Evolutionary conservation across 1,140 invertebrate genomes (phyloP), one percentile per base, ranked within the genome.

Genomic region (Sinonovacula constricta): DNA sequence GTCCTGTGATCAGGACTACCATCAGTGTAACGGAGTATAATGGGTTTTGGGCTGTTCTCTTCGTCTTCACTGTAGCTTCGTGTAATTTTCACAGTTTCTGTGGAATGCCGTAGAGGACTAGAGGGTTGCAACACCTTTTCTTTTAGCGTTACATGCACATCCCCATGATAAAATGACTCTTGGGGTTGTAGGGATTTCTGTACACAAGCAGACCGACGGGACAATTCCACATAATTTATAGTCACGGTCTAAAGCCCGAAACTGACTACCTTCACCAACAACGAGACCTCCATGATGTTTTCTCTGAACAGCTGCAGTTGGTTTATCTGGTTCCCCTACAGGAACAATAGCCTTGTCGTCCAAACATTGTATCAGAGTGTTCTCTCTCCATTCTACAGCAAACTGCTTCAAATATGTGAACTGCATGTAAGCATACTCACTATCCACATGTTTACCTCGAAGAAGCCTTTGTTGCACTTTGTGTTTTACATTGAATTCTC

Each of bases 1-100:
- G 57, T 53, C 39, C 83, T 60, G 45, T 84, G 83, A 39, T 84
- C 81, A 26, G 81, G 78, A 0, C 83, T 81, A 33, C 81, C 83
- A 79, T 85, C 81, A 22, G 74, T 79, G 33, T 69, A 83, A 14
- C 68, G 26, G 15, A 81, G 33, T 12, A 83, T 33, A 28, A 81
- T 66, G 26, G 72, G 78, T n/a, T 49, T 22, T 33, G 24, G 54
- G 7, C 56, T 36, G 15, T 18, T 22, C 39, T 15, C 18, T 12
- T 51, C 36, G 57, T 79, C 24, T 18, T 79, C n/a, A 24, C 72
- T 30, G 4, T 39, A 7, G 7, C 71, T 33, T 31, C 68, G 30
- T n/a, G 81, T 30, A 24, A 81, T 54, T 51, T 30, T 53, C 18
- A 67, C 7, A 5, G 45, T 24, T 63, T 81, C 81, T 18, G 75